Conservation (phyloP, 2,888 invertebrate species). For the Eupithecia tripunctaria region DNA sequence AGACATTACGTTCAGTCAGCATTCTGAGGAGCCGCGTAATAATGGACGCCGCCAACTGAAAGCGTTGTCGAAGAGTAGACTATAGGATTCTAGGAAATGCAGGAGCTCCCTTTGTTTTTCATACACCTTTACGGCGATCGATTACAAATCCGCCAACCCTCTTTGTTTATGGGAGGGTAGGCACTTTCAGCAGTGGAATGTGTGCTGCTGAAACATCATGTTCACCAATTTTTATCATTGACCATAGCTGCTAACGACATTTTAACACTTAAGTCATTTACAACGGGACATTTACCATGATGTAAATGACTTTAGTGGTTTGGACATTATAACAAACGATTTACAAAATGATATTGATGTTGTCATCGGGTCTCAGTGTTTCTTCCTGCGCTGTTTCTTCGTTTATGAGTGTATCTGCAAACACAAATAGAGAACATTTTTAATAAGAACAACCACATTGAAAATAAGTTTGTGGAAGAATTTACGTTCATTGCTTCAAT, state of each 20-base stretch:
- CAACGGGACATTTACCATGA: no score
- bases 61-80: neutral
- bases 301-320: no score
- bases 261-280: no score
- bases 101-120: neutral
- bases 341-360: neutral
- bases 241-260: neutral
- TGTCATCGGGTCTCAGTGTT: slow-evolving; percentile 8
- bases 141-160: neutral
- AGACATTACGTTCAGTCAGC: no score
- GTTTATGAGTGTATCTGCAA: slow-evolving; percentile 23
- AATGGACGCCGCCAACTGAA: neutral
- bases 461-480: neutral
- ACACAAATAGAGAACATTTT: no score
- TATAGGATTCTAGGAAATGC: neutral
- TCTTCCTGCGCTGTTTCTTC: slow-evolving; percentile 18
- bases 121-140: no score
- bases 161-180: neutral
- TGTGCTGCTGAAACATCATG: neutral
- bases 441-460: neutral
- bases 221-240: neutral
- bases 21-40: neutral
- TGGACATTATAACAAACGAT: neutral
- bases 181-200: neutral
- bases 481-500: neutral